Percentiles rank a stretch among this genome's conserved stretches.
Evolutionary conservation across 2,797 vertebrate genomes (phyloP).

Genomic region (Cheirogaleus major): DNA sequence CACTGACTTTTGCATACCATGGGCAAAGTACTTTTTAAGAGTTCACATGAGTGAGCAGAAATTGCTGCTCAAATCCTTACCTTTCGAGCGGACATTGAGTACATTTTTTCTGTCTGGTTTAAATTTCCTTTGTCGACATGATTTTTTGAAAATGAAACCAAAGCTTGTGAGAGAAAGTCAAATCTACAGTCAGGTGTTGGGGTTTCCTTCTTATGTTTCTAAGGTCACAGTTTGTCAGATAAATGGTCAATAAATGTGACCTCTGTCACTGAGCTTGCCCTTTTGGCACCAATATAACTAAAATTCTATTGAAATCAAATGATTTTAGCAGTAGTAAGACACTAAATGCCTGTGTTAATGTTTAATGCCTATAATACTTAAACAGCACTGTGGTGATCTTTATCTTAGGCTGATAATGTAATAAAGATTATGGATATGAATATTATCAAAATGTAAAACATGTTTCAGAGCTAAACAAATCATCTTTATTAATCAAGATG

Average conservation of each 20-base stretch:
- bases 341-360: not conserved
- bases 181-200: not conserved
- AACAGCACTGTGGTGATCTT: constrained; percentile 23
- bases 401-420: not conserved
- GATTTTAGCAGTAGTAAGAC: not conserved
- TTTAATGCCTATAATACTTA: constrained; percentile 45
- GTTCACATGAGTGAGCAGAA: not conserved
- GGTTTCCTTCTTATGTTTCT: not conserved
- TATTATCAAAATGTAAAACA: not conserved
- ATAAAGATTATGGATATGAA: not conserved
- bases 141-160: constrained; percentile 35
- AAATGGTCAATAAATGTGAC: not conserved
- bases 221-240: not conserved
- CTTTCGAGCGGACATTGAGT: not conserved
- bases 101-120: not conserved
- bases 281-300: constrained; percentile 3
- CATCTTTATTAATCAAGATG: not conserved
- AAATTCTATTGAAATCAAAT: not conserved
- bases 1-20: not conserved
- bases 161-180: not conserved
- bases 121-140: not conserved
- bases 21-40: not conserved
- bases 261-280: not conserved
- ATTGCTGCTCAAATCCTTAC: not conserved
- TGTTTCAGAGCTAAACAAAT: not conserved